Evolutionary conservation across 2,113 vertebrate genomes (phyloP).

Genomic region (Setophaga coronata): DNA sequence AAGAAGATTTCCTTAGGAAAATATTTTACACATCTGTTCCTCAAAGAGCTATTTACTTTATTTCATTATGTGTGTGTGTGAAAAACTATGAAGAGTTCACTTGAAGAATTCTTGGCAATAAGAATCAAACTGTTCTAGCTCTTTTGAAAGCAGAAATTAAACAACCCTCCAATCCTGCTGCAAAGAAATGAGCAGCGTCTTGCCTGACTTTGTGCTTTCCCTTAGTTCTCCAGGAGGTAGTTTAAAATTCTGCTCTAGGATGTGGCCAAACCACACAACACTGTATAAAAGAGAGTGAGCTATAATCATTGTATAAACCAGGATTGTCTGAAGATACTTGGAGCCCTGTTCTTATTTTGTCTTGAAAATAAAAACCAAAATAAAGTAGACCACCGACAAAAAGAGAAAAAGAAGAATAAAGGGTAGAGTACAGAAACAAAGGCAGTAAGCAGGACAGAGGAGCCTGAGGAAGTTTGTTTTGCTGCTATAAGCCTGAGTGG

Average conservation of each 20-base stretch:
- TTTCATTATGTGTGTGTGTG: not conserved
- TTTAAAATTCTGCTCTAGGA: not conserved
- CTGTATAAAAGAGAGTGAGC: not conserved
- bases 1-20: slow-evolving; percentile 49
- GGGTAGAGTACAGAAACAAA: not conserved
- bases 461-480: not conserved
- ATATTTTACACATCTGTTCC: slow-evolving; percentile 35
- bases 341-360: not conserved
- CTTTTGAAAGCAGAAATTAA: slow-evolving; percentile 22
- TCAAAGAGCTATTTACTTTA: slow-evolving; percentile 14
- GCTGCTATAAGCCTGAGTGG: not conserved
- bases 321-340: not conserved
- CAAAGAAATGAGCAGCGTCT: not conserved
- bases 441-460: not conserved
- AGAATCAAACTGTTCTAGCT: not conserved
- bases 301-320: not conserved
- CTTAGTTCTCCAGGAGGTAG: not conserved
- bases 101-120: slow-evolving; percentile 15
- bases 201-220: not conserved
- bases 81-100: not conserved
- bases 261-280: not conserved
- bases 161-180: not conserved
- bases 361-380: not conserved
- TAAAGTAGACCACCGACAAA: not conserved
- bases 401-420: not conserved